Conservation (phyloP, 1,140 invertebrate species). For the Arctopsyche grandis region DNA sequence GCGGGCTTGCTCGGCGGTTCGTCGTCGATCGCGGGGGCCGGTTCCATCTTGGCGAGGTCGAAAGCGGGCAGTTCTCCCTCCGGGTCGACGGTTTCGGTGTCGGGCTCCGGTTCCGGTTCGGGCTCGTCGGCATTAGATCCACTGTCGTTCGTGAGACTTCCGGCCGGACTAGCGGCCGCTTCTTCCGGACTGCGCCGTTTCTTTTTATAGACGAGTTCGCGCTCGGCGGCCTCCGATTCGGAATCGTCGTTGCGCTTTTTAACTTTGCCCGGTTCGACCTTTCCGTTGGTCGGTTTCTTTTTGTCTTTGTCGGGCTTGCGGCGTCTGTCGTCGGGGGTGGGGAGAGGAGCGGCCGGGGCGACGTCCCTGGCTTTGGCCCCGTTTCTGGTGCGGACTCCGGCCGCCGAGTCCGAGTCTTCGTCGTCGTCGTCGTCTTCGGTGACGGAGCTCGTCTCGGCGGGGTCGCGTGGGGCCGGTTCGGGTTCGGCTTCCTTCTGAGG, state of each 20-base stretch:
- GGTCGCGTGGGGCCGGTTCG: constrained; percentile 67
- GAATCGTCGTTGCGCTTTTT: constrained; percentile 75
- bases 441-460: constrained; percentile 85
- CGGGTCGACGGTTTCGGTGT: neutral
- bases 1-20: constrained; percentile 45
- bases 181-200: constrained; percentile 72
- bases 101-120: constrained; percentile 64
- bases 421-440: constrained; percentile 93
- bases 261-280: constrained; percentile 73
- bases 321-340: constrained; percentile 75
- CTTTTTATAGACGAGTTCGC: constrained; percentile 75
- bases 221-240: constrained; percentile 67
- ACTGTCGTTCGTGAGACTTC: constrained; percentile 83
- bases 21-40: constrained; percentile 54
- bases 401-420: constrained; percentile 91
- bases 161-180: constrained; percentile 77
- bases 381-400: constrained; percentile 88
- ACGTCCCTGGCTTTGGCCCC: constrained; percentile 80
- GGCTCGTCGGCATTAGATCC: constrained; percentile 81
- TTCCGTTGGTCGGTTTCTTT: constrained; percentile 66
- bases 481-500: constrained; percentile 69
- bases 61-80: neutral
- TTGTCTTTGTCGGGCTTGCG: constrained; percentile 61
- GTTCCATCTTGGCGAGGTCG: constrained; percentile 57
- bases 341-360: constrained; percentile 72